Evolutionary conservation across 30 jellyfish, hydroid and myxozoan genomes (phyloP), one percentile per base, ranked within the genome.

Genomic region (Aurelia aurita complex sp. Pacific): DNA sequence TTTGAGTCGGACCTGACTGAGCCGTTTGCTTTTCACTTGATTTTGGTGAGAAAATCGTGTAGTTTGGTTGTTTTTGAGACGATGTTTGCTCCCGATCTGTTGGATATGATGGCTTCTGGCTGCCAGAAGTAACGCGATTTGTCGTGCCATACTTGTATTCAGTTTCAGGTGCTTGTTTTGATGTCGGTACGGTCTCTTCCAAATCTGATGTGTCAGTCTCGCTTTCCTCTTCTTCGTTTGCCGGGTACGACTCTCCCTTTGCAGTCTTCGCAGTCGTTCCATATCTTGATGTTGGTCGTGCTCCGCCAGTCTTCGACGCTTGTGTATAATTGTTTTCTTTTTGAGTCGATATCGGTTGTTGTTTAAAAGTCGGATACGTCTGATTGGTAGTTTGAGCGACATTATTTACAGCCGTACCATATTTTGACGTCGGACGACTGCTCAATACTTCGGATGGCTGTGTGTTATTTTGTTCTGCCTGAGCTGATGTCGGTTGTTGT

Each of bases 71-170:
- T 10, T 18, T 10, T 43, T 63, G 77, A 34, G 51, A 10, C 55
- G 87, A 33, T 38, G 87, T 62, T 46, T 57, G 78, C n/a, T 42
- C 64, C 64, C 33, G 50, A 23, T 77, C 0, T 63, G 87, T 59
- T 19, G 87, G 77, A 18, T 55, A 33, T 55, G 85, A 23, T 32
- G 14, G 52, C 53, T 66, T 3, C 46, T 65, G 13, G 40, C 87
- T 53, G 2, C 67, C 74, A 4, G 61, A 59, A n/a, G 50, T 40
- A 11, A 38, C 61, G 10, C 85, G 75, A 75, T 57, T 75, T 1
- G 33, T 73, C 62, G 85, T 10, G 63, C 38, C 57, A 46, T 46
- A 46, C 14, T 46, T 46, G 14, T 6, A 46, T 46, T 46, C 12
- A 46, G 57, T 46, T 46, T 46, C 57, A 46, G 57, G 2, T 46